These are phyloP conservation scores for Eurytoma adleriae DNA, from an alignment of 2,888 invertebrate genomes.

Conservation along the genomic window DNA sequence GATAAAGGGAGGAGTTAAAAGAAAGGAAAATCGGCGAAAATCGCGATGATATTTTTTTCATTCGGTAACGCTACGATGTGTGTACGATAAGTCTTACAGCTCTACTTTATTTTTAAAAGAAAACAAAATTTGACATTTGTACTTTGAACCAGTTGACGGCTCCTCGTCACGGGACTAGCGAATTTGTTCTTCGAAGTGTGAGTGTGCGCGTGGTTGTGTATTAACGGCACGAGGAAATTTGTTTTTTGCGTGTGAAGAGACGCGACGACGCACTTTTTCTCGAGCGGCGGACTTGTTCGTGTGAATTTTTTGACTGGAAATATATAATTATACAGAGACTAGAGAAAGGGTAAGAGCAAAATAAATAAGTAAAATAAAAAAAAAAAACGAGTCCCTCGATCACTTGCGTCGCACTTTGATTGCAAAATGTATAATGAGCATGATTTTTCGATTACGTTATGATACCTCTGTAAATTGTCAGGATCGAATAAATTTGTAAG, in stretches of 20 bases:
- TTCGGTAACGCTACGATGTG: conserved; percentile 39
- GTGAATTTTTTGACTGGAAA: conserved; percentile 27
- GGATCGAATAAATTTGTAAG: conserved; percentile 58
- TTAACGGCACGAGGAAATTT: conserved; percentile 35
- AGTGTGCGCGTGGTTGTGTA: conserved; percentile 24
- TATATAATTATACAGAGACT: conserved; percentile 17
- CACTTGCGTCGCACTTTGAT: conserved; percentile 50
- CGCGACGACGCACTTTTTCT: conserved; percentile 19
- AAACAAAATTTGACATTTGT: conserved; percentile 62
- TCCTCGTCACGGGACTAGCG: conserved; percentile 50
- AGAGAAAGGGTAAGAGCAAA: conserved; percentile 11
- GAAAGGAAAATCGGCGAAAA: conserved; percentile 21
- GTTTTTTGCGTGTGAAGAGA: conserved; percentile 33
- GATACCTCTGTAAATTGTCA: conserved; percentile 57
- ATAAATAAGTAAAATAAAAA: neutral
- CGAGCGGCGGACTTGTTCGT: conserved; percentile 28
- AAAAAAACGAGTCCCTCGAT: conserved; percentile 45
- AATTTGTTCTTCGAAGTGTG: conserved; percentile 54
- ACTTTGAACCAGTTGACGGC: conserved; percentile 63
- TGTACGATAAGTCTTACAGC: conserved; percentile 50
- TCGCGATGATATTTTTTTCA: conserved; percentile 31
- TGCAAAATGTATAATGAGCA: conserved; percentile 54
- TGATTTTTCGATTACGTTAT: conserved; percentile 57
- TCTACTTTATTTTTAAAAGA: conserved; percentile 59
- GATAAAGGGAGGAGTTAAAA: neutral